Percentiles rank a stretch among this genome's conserved stretches.
Evolutionary conservation across 2,113 vertebrate species (phyloP).

Genomic region (Psilopsiagon aurifrons): DNA sequence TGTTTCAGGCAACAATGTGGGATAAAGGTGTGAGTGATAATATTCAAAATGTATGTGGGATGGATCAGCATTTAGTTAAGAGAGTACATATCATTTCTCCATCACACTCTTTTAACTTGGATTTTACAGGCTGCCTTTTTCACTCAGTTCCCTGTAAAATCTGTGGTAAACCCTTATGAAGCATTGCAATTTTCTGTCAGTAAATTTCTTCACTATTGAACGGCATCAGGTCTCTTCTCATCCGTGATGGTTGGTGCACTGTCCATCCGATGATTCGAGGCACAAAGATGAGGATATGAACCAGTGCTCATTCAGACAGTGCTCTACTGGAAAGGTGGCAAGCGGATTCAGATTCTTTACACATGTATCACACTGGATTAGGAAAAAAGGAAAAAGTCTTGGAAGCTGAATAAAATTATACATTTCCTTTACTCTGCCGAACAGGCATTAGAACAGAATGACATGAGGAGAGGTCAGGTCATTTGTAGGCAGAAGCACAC

Average conservation of each 20-base stretch:
- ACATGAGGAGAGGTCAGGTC: background rate
- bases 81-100: background rate
- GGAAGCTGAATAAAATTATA: background rate
- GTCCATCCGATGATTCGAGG: background rate
- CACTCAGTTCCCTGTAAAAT: background rate
- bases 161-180: background rate
- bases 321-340: background rate
- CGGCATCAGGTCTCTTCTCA: background rate
- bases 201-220: background rate
- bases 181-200: background rate
- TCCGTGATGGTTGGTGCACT: accelerated
- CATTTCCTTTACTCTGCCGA: background rate
- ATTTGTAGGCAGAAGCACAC: background rate
- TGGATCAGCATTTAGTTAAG: background rate
- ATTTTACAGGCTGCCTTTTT: conserved; percentile 2
- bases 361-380: background rate
- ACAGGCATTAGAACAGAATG: background rate
- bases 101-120: background rate
- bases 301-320: background rate
- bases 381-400: background rate
- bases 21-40: background rate
- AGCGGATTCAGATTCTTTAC: background rate
- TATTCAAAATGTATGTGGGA: background rate
- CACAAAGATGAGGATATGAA: background rate
- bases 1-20: conserved; percentile 8